Evolutionary conservation across 1,140 invertebrate species (phyloP), one percentile per base, ranked within the genome.

Genomic region (Drosophila murphyi): DNA sequence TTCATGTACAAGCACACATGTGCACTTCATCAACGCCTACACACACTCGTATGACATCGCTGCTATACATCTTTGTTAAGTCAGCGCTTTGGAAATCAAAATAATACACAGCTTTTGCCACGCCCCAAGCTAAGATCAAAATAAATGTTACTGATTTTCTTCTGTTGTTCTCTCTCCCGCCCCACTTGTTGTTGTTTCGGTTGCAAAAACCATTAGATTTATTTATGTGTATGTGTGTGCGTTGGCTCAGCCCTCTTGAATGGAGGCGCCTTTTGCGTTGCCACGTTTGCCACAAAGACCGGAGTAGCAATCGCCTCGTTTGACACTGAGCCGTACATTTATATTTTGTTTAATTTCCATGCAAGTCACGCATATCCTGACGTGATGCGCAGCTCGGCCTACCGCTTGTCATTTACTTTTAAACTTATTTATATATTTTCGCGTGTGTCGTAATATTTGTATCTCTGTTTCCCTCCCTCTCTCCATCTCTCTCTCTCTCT

Each of bases 361-460:
- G 80, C 83, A 69, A 89, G 83, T 88, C 83, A 88, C 85, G 83
- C 83, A 88, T 88, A 88, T 88, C 83, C 83, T 88, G 83, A 52
- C 67, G n/a, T 43, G 68, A 52, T 59, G 61, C 51, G 43, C 48
- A 61, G 20, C 41, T 7, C 43, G 5, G 5, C 28, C 47, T 43
- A 12, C 10, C 20, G 43, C 32, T 10, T 6, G 43, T 71, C 67
- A 69, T 73, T 79, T 78, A 78, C 65, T 54, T 87, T 77, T 80
- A 76, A 83, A 73, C 63, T 70, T 87, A 88, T 88, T 78, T 83
- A 74, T 79, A 82, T 43, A 68, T 64, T 63, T 79, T 80, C 68
- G 72, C 72, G 59, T 59, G 77, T 60, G 63, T 76, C 59, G 65
- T 64, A 68, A 68, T 55, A 56, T 71, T 68, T 43, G 48, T 45